These are phyloP conservation scores for Byasa hedistus DNA, from an alignment of 2,888 invertebrate species.

Conservation along the genomic window DNA sequence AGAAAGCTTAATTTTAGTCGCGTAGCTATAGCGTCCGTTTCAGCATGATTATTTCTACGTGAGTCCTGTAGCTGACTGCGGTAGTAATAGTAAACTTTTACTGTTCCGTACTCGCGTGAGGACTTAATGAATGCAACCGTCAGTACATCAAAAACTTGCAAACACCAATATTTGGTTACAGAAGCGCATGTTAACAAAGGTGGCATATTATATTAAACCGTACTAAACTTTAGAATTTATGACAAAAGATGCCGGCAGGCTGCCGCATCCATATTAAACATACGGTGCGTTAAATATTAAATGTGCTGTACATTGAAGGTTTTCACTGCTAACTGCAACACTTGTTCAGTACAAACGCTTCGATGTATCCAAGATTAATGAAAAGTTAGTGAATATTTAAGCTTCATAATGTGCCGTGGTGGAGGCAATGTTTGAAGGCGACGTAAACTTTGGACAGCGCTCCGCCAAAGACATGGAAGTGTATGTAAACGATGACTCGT, in stretches of 20 bases:
- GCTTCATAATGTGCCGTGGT: background rate
- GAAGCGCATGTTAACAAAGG: slow-evolving; percentile 59
- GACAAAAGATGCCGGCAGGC: slow-evolving; percentile 51
- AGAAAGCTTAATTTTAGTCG: no score
- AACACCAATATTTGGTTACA: slow-evolving; percentile 65
- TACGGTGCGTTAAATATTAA: background rate
- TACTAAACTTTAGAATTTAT: slow-evolving; percentile 64
- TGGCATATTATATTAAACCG: slow-evolving; percentile 66
- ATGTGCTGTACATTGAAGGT: slow-evolving; percentile 3
- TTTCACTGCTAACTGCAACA: background rate
- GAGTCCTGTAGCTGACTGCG: no score
- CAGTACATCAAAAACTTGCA: slow-evolving; percentile 47
- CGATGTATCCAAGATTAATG: slow-evolving; percentile 4
- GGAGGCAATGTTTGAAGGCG: slow-evolving; percentile 2
- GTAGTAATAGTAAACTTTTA: no score
- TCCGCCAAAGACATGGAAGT: slow-evolving; percentile 50
- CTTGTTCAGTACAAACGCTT: background rate
- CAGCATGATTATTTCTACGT: no score
- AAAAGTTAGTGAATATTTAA: background rate
- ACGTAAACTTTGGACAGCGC: slow-evolving; percentile 55
- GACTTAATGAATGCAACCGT: slow-evolving; percentile 48
- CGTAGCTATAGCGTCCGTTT: no score
- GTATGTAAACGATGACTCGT: slow-evolving; percentile 53
- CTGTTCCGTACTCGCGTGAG: slow-evolving; percentile 32
- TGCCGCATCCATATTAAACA: background rate